Evolutionary conservation across 2,113 vertebrate genomes (phyloP).

Genomic region (Arizona elegans): DNA sequence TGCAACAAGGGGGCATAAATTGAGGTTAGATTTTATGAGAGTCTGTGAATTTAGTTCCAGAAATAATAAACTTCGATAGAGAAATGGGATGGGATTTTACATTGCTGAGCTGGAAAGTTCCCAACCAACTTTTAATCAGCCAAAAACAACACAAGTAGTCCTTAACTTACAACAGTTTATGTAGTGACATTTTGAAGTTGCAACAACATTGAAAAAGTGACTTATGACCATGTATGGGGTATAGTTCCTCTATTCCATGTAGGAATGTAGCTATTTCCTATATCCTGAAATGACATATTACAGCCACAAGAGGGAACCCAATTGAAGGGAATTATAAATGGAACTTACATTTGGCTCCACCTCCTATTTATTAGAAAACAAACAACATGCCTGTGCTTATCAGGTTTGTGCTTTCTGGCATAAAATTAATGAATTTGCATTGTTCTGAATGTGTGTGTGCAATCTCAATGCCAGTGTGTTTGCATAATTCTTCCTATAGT

Average conservation of each 20-base stretch:
- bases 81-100: not conserved
- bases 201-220: too few relatives aligned
- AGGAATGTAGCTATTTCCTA: not conserved
- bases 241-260: too few relatives aligned
- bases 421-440: not conserved
- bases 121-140: too few relatives aligned
- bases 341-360: not conserved
- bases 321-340: not conserved
- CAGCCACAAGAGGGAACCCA: constrained; percentile 13
- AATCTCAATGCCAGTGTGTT: not conserved
- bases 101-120: too few relatives aligned
- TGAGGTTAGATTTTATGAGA: not conserved
- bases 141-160: too few relatives aligned
- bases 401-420: not conserved
- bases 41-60: not conserved
- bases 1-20: not conserved
- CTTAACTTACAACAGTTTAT: too few relatives aligned
- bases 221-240: not conserved
- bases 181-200: too few relatives aligned
- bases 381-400: not conserved
- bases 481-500: not conserved
- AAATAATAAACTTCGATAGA: not conserved
- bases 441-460: not conserved
- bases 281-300: not conserved
- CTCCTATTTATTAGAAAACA: not conserved